Percentiles rank a stretch among this genome's conserved stretches.
These are phyloP conservation scores for Melangyna quadrimaculata DNA, from an alignment of 2,888 invertebrate species.

Conservation along the genomic window DNA sequence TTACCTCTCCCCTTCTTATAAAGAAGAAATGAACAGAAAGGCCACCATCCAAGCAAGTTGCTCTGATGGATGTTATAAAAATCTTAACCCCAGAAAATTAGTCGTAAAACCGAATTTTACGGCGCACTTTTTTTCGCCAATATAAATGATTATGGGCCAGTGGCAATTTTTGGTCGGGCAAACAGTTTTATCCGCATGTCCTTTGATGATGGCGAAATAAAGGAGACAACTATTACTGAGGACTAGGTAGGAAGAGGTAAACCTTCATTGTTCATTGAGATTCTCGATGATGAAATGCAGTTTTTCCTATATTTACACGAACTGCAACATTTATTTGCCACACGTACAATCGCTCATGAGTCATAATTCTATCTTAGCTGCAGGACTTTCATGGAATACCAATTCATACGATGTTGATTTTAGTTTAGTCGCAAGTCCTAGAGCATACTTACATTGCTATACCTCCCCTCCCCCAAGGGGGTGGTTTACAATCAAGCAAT, in stretches of 20 bases:
- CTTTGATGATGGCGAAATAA: neutral
- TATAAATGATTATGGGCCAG: slow-evolving; percentile 70
- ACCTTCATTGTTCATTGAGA: neutral
- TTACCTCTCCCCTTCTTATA: neutral
- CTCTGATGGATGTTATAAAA: slow-evolving; percentile 40
- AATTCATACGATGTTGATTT: slow-evolving; percentile 61
- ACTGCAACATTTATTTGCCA: slow-evolving; percentile 73
- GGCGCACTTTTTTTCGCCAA: slow-evolving; percentile 68
- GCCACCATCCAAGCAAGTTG: slow-evolving; percentile 2
- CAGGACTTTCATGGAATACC: slow-evolving; percentile 69
- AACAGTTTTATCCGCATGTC: slow-evolving; percentile 3
- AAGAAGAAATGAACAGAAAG: neutral
- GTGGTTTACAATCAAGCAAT: slow-evolving; percentile 72
- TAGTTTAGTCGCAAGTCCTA: neutral
- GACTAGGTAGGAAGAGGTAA: no score
- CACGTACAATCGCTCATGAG: slow-evolving; percentile 73
- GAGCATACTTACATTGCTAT: neutral
- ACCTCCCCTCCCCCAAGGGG: slow-evolving; percentile 61
- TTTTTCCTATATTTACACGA: slow-evolving; percentile 31
- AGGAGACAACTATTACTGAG: neutral
- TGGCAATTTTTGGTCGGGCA: slow-evolving; percentile 41
- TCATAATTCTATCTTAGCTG: slow-evolving; percentile 73
- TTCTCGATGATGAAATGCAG: slow-evolving; percentile 51
- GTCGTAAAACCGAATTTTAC: slow-evolving; percentile 71
- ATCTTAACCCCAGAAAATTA: slow-evolving; percentile 72